Evolutionary conservation across 2,113 vertebrate genomes (phyloP).

Genomic region (mouse (Mus musculus)): GRCm39 chr6:145379501-145380000

Average conservation of each 20-base stretch:
- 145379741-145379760: neutral
- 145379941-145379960: slow-evolving; percentile 25
- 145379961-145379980: neutral
- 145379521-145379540: slow-evolving; percentile 70
- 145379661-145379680: slow-evolving; percentile 3
- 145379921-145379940: neutral
- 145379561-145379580: slow-evolving; percentile 6
- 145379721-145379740: neutral
- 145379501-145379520: slow-evolving; percentile 37
- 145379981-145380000: neutral
- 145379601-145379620: slow-evolving; percentile 7
- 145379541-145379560: neutral
- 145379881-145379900: neutral
- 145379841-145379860: neutral
- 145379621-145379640: neutral
- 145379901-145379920: neutral
- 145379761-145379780: slow-evolving; percentile 15
- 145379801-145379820: slow-evolving; percentile 24
- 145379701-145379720: neutral
- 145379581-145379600: slow-evolving; percentile 51
- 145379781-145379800: neutral
- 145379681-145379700: neutral
- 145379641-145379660: neutral
- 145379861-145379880: neutral
- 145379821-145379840: slow-evolving; percentile 62